Evolutionary conservation across 2,113 vertebrate genomes (phyloP).

Genomic region (Desmodus rotundus): DNA sequence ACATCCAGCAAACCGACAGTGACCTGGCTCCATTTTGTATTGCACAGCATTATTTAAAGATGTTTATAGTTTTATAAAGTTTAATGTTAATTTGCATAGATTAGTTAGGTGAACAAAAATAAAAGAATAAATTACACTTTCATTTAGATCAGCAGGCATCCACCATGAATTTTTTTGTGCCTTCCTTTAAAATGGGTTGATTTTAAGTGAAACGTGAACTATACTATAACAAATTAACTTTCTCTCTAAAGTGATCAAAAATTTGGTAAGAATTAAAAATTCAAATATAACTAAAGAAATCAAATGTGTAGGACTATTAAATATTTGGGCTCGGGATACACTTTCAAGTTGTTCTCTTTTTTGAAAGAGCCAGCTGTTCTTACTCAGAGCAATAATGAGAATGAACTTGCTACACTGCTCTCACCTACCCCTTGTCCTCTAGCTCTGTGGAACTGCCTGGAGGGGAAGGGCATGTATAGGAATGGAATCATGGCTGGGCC

Average conservation of each 20-base stretch:
- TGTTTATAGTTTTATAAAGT: conserved; percentile 12
- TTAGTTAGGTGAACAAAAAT: not conserved
- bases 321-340: not conserved
- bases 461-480: not conserved
- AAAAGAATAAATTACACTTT: not conserved
- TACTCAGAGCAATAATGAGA: not conserved
- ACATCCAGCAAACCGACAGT: not conserved
- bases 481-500: not conserved
- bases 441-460: not conserved
- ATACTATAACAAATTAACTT: not conserved
- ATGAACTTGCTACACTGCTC: not conserved
- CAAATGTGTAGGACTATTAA: not conserved
- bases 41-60: not conserved
- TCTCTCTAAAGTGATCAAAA: not conserved
- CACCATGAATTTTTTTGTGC: not conserved
- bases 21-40: not conserved
- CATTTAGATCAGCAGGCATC: not conserved
- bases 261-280: conserved; percentile 16
- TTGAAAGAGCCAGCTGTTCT: not conserved
- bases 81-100: conserved; percentile 16
- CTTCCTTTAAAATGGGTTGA: not conserved
- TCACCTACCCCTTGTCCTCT: not conserved
- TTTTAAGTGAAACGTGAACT: not conserved
- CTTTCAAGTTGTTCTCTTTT: not conserved
- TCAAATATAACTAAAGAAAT: not conserved